Conservation (phyloP, 2,888 invertebrate genomes). For the Pollenia griseotomentosa region DNA sequence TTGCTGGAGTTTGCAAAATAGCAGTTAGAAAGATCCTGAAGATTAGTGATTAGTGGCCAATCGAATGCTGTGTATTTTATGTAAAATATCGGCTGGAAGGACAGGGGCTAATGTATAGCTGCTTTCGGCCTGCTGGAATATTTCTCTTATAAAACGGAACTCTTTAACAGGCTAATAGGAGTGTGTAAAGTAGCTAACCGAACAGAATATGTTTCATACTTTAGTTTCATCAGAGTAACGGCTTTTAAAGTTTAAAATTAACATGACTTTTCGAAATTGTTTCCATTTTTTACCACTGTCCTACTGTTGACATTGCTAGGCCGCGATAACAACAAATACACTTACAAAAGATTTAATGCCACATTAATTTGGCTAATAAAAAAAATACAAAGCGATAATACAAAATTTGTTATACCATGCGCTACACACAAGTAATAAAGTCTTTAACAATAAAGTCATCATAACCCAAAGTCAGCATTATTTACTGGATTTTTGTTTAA, state of each 20-base stretch:
- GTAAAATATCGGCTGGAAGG: no score
- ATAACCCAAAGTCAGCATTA: conserved; percentile 15
- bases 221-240: no score
- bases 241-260: neutral
- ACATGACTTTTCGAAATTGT: neutral
- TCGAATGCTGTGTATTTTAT: no score
- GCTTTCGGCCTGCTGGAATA: no score
- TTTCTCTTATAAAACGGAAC: no score
- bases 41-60: no score
- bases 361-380: conserved; percentile 69
- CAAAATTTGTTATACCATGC: conserved; percentile 24
- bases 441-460: conserved; percentile 51
- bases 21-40: no score
- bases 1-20: no score
- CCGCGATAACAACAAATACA: conserved; percentile 20
- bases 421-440: conserved; percentile 28
- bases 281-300: conserved; percentile 23
- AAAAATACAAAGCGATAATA: conserved; percentile 18
- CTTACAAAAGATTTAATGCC: conserved; percentile 61
- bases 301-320: neutral
- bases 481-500: neutral
- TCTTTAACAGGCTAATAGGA: no score
- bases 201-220: no score
- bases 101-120: no score
- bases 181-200: no score